Base-by-base conservation (phyloP, 2,888 invertebrate genomes). In the Cheilosia grossa region DNA sequence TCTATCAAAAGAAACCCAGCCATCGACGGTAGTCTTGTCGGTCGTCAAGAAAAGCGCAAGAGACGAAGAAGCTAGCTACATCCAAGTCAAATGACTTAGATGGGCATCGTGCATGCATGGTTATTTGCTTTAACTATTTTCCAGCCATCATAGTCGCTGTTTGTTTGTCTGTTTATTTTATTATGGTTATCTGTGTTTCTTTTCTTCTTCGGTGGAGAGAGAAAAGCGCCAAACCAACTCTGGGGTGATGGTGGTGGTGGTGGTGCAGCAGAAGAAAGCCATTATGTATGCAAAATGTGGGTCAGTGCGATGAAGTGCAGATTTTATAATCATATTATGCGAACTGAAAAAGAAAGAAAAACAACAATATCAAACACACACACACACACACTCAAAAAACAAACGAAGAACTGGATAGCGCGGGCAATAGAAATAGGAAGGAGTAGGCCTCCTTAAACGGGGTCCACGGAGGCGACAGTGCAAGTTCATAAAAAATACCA, bases 221-320 rank as follows among this genome's bases (percentile, higher is more conserved):
- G 64, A 56, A 72, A 79, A 79, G 51, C 59, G 58, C 53, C 37
- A 72, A 42, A 59, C 17, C 56, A 24, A 33, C 21, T 21, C 17
- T 21, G 17, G 6, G 37, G 56, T 17, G 27, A 15, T 40, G 61
- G 24, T 10, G 21, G 2, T 37, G 66, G 15, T 58, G 51, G 15
- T 49, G 51, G 59, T 6, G 69, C n/a, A 70, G 85, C 24, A 72
- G 80, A 85, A 80, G 80, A 80, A 80, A 80, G 72, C 59, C 75
- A 86, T 86, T 86, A 87, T 87, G 87, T 83, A 87, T 86, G 86
- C 79, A 83, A 88, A 89, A 89, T 88, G 89, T 89, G 88, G 89
- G 89, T 89, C 89, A 89, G 89, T 89, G 87, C 88, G 89, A 89
- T 89, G 89, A 89, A 89, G 89, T 89, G 89, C 89, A 89, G 89